A percentile compares a stretch with the other conserved stretches of the same genome.
Evolutionary conservation across 2,113 vertebrate species (phyloP).

Genomic region (Tachycineta bicolor): DNA sequence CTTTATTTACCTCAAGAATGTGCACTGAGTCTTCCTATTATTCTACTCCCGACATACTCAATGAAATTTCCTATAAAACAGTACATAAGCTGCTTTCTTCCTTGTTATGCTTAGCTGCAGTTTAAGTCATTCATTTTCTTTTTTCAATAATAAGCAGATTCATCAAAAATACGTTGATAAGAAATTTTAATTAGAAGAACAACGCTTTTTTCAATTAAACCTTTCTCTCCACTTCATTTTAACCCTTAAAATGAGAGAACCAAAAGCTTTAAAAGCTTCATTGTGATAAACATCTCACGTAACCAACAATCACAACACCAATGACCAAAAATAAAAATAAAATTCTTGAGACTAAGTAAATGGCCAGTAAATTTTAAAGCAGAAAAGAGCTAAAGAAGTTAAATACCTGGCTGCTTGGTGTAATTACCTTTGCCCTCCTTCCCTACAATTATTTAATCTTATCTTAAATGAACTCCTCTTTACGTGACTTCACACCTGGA

Average conservation of each 20-base stretch:
- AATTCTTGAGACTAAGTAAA: neutral
- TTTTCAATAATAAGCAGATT: neutral
- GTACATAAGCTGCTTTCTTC: neutral
- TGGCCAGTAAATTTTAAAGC: neutral
- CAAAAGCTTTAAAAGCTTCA: neutral
- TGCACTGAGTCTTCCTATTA: neutral
- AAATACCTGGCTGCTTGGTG: neutral
- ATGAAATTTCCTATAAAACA: neutral
- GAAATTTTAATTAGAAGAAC: neutral
- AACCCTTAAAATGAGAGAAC: neutral
- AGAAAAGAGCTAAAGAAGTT: neutral
- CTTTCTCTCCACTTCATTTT: neutral
- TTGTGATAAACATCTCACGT: neutral
- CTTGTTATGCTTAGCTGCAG: neutral
- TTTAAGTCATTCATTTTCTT: neutral
- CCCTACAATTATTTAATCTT: neutral
- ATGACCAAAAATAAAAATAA: neutral
- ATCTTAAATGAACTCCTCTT: neutral
- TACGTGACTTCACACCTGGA: fast-evolving
- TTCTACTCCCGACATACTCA: neutral
- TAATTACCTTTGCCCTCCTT: neutral
- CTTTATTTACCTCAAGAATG: neutral
- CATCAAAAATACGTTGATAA: neutral
- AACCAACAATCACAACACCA: neutral
- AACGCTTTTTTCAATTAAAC: neutral